Base-by-base conservation (phyloP, 2,797 vertebrate species). In the Threskiornis aethiopicus region DNA sequence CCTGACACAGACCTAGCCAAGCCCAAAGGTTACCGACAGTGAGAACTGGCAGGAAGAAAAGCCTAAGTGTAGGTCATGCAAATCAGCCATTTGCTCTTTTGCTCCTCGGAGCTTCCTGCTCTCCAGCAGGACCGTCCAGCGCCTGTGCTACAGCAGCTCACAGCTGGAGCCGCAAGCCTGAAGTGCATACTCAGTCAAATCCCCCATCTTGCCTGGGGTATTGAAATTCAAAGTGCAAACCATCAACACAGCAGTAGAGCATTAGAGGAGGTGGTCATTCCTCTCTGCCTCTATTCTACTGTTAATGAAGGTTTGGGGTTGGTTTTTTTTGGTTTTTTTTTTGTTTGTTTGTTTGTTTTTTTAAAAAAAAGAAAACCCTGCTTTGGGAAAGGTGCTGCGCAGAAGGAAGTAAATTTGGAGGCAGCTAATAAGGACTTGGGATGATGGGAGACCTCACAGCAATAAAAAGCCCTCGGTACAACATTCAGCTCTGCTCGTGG, bases 401-500 rank as follows among this genome's bases (percentile, higher is more conserved):
- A 25, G 47, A 51, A 57, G 9, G 13, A 46, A 35, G 62, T 29
- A 39, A 62, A n/a, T 28, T 21, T 62, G 25, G 73, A 67, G 72
- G 42, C 47, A 78, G 65, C 19, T 70, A 14, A 17, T 58, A 33
- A 83, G 35, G 57, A 13, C 24, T 31, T 47, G 16, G n/a, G 25
- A 9, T 37, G 15, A 72, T 44, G 24, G 49, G 39, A 89, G 7
- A 44, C 19, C 51, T 67, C 49, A 42, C 2, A 2, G 17, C 16
- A 66, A 24, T 24, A 42, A 16, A 25, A 65, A 58, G 29, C 24
- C 37, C 19, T 71, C 6, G 13, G 42, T 8, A 5, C 11, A 79
- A 58, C 3, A 0, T 9, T 54, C 37, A 41, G 0, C 37, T 64
- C 52, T 20, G 2, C 46, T 11, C 10, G 10, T 16, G 28, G 15